These are phyloP conservation scores for Fopius arisanus DNA, from an alignment of 1,140 invertebrate genomes.

Conservation along the genomic window DNA sequence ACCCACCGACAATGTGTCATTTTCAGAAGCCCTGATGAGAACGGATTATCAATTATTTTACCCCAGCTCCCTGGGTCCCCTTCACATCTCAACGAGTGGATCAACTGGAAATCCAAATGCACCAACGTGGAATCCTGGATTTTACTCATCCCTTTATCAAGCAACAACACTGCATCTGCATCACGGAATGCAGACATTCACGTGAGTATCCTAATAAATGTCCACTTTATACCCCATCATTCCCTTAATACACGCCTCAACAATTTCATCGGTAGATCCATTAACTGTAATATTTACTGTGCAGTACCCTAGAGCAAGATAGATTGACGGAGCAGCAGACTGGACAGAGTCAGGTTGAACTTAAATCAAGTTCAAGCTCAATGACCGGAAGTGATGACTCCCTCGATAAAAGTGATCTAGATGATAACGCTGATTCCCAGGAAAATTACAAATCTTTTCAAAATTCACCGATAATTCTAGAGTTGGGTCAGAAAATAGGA, in stretches of 20 bases:
- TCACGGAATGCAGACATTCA: constrained; percentile 55
- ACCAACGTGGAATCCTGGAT: constrained; percentile 58
- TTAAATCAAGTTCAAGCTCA: constrained; percentile 62
- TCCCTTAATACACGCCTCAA: constrained; percentile 20
- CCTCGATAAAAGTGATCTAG: constrained; percentile 69
- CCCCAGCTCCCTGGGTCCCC: constrained; percentile 55
- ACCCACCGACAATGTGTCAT: constrained; percentile 1
- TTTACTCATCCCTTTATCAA: constrained; percentile 61
- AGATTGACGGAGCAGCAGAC: constrained; percentile 66
- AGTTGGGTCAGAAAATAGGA: constrained; percentile 56
- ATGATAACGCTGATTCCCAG: constrained; percentile 63
- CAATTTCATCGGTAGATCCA: constrained; percentile 7
- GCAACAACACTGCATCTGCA: constrained; percentile 56
- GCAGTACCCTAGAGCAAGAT: constrained; percentile 63
- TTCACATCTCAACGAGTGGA: constrained; percentile 53
- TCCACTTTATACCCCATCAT: neutral
- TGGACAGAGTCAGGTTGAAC: constrained; percentile 48
- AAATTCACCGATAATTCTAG: constrained; percentile 51
- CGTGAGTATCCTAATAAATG: constrained; percentile 37
- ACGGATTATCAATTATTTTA: constrained; percentile 63
- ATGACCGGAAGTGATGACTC: constrained; percentile 71
- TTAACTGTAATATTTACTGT: constrained; percentile 8
- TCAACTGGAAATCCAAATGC: constrained; percentile 46
- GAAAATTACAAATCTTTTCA: constrained; percentile 57
- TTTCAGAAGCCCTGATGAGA: constrained; percentile 56